Conservation (phyloP, 2,888 invertebrate species). For the Diabrotica balteata region DNA sequence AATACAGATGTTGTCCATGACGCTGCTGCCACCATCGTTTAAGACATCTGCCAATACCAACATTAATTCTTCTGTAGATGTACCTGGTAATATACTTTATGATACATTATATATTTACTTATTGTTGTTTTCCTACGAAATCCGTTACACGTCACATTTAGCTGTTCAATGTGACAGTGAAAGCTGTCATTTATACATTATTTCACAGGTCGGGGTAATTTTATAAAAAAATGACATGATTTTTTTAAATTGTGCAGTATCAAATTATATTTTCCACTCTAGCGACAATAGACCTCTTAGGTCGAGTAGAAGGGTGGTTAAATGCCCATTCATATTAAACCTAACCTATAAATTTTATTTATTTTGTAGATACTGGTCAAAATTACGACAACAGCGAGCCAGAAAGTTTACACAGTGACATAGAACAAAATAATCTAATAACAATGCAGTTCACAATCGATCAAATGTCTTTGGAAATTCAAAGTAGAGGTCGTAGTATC, state of each 20-base stretch:
- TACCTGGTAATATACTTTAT: constrained; percentile 7
- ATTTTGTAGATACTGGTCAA: constrained; percentile 19
- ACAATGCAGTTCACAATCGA: constrained; percentile 88
- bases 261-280: too few relatives aligned
- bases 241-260: too few relatives aligned
- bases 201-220: too few relatives aligned
- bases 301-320: too few relatives aligned
- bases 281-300: too few relatives aligned
- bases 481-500: constrained; percentile 86
- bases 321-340: too few relatives aligned
- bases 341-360: background rate
- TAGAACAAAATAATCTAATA: constrained; percentile 70
- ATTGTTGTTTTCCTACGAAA: too few relatives aligned
- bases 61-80: constrained; percentile 3
- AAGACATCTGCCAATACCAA: constrained; percentile 49
- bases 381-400: constrained; percentile 41
- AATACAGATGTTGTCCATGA: constrained; percentile 58
- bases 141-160: too few relatives aligned
- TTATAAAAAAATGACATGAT: too few relatives aligned
- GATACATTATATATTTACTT: background rate
- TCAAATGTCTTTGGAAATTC: constrained; percentile 85
- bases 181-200: too few relatives aligned
- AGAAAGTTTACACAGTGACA: constrained; percentile 46
- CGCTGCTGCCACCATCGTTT: constrained; percentile 61
- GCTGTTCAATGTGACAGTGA: too few relatives aligned